Conservation (phyloP, 2,113 vertebrate genomes). For the Zeus faber region DNA sequence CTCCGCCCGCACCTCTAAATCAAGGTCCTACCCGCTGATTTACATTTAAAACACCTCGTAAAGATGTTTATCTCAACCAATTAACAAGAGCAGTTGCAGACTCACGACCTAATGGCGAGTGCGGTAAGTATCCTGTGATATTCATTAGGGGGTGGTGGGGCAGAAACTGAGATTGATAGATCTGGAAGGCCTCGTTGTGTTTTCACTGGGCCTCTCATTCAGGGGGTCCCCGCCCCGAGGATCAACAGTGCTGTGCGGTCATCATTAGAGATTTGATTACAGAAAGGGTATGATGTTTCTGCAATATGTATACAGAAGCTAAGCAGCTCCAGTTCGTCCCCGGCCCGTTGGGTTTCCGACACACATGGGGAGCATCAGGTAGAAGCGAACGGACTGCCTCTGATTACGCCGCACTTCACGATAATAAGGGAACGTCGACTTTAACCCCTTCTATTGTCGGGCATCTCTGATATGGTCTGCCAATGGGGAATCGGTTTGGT, state of each 20-base stretch:
- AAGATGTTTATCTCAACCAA: conserved; percentile 32
- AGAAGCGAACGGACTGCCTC: conserved; percentile 11
- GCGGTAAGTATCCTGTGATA: conserved; percentile 44
- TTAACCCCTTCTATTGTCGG: conserved; percentile 4
- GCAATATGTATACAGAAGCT: conserved; percentile 9
- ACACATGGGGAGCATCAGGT: too few relatives aligned
- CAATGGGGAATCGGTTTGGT: conserved; percentile 2
- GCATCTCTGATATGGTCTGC: background rate
- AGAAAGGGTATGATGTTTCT: conserved; percentile 21
- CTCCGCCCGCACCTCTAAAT: conserved; percentile 27
- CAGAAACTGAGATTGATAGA: conserved; percentile 40
- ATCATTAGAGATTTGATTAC: conserved; percentile 41
- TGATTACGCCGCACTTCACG: conserved; percentile 6
- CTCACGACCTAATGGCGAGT: conserved; percentile 45
- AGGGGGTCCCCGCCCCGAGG: conserved; percentile 30
- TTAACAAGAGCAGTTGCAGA: conserved; percentile 17
- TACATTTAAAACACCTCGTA: conserved; percentile 52
- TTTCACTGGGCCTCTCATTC: conserved; percentile 18
- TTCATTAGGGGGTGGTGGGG: conserved; percentile 28
- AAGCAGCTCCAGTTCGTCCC: conserved; percentile 22
- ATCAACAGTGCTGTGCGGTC: conserved; percentile 13
- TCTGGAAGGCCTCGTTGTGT: conserved; percentile 33
- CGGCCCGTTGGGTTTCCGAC: too few relatives aligned
- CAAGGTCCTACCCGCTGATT: conserved; percentile 35
- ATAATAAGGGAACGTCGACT: conserved; percentile 7